Base-by-base conservation (phyloP, 1,140 invertebrate species). In the Pseudomyrmex sp. region DNA sequence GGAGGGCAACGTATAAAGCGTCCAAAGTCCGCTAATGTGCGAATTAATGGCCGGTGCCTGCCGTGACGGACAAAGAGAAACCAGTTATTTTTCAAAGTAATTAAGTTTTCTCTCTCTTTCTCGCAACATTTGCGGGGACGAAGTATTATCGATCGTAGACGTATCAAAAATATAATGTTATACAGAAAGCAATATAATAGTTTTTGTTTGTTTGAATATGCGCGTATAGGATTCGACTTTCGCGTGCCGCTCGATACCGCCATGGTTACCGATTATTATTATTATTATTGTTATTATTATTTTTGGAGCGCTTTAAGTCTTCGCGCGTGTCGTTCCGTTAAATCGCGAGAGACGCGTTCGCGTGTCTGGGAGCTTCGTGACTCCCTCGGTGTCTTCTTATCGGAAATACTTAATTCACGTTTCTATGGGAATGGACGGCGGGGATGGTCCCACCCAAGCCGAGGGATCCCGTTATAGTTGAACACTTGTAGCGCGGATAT, bases 331-430 rank as follows among this genome's bases (percentile, higher is more conserved):
- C 23, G 13, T 18, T 35, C 48, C 23, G 50, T 56, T 44, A 56
- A 77, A 66, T 58, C 35, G 20, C 20, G 18, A 7, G 20, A 52
- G 46, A 52, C 18, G 15, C 54, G n/a, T 72, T 72, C 3, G 54
- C 54, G 20, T 72, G 76, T 48, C 44, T 3, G 26, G 5, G 18
- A n/a, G 13, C 35, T 35, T 82, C 54, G 26, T 35, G 62, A 35
- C 35, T 35, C 74, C 69, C 85, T 69, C 69, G n/a, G 50, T 46
- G 85, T 82, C 63, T 72, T 80, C 82, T 88, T 88, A 88, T 88
- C 83, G 83, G 59, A 59, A 88, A 88, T 68, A 79, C 87, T 88
- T 88, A 88, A 88, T 88, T 87, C 80, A 56, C 61, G 85, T 88
- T 87, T 87, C 85, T 88, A 88, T 88, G 85, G 63, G 58, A 35